Evolutionary conservation across 2,888 invertebrate species (phyloP).

Genomic region (Agrochola circellaris): DNA sequence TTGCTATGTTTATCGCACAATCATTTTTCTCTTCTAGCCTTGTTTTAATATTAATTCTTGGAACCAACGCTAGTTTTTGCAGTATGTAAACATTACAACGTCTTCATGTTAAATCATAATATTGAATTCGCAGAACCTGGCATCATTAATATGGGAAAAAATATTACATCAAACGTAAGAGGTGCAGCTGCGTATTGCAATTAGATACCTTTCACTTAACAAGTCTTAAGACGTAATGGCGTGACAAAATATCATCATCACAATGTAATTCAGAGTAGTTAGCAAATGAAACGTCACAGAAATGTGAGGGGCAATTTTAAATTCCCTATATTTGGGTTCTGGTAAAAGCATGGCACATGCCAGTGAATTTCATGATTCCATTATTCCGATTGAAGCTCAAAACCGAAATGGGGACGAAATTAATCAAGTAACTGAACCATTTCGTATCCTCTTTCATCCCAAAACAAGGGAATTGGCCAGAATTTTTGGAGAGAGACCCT

Average conservation of each 20-base stretch:
- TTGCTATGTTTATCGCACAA: conserved; percentile 13
- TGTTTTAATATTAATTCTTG: conserved; percentile 27
- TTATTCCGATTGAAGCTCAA: conserved; percentile 27
- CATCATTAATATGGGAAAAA: conserved; percentile 35
- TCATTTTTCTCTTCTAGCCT: conserved; percentile 13
- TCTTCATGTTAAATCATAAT: conserved; percentile 38
- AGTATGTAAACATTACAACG: conserved; percentile 26
- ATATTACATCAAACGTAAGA: conserved; percentile 25
- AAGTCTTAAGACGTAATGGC: conserved; percentile 3
- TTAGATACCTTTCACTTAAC: conserved; percentile 34
- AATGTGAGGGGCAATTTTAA: conserved; percentile 5
- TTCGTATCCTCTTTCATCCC: conserved; percentile 16
- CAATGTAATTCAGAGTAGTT: conserved; percentile 1
- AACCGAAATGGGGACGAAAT: conserved; percentile 28
- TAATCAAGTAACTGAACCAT: conserved; percentile 31
- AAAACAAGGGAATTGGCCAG: conserved; percentile 27
- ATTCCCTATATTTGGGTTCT: background rate
- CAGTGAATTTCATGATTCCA: conserved; percentile 34
- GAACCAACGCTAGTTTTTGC: conserved; percentile 34
- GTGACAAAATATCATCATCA: conserved; percentile 12
- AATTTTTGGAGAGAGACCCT: conserved; percentile 36
- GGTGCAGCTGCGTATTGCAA: conserved; percentile 5
- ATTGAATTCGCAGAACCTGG: conserved; percentile 42
- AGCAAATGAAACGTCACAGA: background rate
- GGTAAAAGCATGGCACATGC: conserved; percentile 17